Evolutionary conservation across 2,888 invertebrate species (phyloP).

Genomic region (Aporophyla nigra): DNA sequence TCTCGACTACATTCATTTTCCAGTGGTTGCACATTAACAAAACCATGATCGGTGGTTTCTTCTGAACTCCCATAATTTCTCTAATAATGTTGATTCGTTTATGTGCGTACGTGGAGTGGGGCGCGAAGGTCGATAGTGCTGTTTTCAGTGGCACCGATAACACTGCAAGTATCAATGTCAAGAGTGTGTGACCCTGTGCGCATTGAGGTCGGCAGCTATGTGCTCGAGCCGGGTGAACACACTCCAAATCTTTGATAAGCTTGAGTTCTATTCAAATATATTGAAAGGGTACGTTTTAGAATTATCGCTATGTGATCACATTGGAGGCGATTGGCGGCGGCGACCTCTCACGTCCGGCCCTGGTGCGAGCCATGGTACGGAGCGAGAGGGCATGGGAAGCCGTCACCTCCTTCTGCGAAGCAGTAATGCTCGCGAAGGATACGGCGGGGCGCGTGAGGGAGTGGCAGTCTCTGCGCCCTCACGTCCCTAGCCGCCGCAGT

Average conservation of each 20-base stretch:
- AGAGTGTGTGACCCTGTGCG: slow-evolving; percentile 34
- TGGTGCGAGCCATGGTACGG: too few relatives aligned
- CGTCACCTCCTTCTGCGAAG: too few relatives aligned
- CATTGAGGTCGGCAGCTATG: slow-evolving; percentile 10
- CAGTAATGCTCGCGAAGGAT: too few relatives aligned
- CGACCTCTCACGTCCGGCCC: too few relatives aligned
- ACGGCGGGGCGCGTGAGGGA: too few relatives aligned
- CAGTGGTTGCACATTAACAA: slow-evolving; percentile 1
- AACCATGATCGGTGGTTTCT: slow-evolving; percentile 7
- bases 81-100: not conserved
- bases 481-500: too few relatives aligned
- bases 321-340: too few relatives aligned
- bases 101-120: not conserved
- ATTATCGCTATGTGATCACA: not conserved
- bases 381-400: too few relatives aligned
- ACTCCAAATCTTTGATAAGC: slow-evolving; percentile 1
- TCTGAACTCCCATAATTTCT: not conserved
- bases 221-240: not conserved
- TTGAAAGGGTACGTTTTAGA: not conserved
- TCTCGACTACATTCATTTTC: not conserved
- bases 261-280: not conserved
- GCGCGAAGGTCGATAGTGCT: not conserved
- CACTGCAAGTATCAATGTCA: slow-evolving; percentile 37
- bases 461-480: too few relatives aligned
- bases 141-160: slow-evolving; percentile 47